Base-by-base conservation (phyloP, 2,113 vertebrate species). In the Pipra filicauda region DNA sequence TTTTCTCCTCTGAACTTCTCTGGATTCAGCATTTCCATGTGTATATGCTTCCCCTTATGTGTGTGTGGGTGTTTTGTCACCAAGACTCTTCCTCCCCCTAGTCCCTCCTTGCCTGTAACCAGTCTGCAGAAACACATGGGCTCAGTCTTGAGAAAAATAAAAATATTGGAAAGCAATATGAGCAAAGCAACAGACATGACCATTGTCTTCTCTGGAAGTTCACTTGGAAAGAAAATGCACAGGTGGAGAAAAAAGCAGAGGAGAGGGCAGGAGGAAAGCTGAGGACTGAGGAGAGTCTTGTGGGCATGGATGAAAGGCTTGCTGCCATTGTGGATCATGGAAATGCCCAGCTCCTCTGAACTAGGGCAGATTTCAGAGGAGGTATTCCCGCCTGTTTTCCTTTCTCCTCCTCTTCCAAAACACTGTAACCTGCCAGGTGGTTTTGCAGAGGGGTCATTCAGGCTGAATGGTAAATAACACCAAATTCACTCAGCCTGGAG, bases 401-500 rank as follows among this genome's bases (percentile, higher is more conserved):
- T 58, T 76, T 51, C 49, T 69, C 15, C 72, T 41, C 20, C 69
- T 82, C 7, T 41, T 35, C 54, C 20, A 6, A 44, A 62, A 44
- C 11, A 11, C 13, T 28, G 41, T 3, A 48, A 37, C 41, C 33
- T 8, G 0, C 11, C 23, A 27, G 18, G 33, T 2, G 1, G 15
- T 28, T 92, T 37, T 59, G 9, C 64, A 66, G 51, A 39, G 49
- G 8, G 49, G 20, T 55, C 57, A 11, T 21, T 64, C 28, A n/a
- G 11, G 20, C 66, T 49, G 43, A 65, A 51, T 11, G 11, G 18
- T 49, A 62, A 79, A 39, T 8, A 58, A 61, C 12, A 28, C 3
- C 6, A 49, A 55, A 83, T 55, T 39, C 33, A 23, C 51, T n/a
- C 39, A 2, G 4, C 26, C 10, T 43, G 39, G 24, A 33, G 17